Evolutionary conservation across 2,888 invertebrate species (phyloP).

Genomic region (Leucophora obtusa): DNA sequence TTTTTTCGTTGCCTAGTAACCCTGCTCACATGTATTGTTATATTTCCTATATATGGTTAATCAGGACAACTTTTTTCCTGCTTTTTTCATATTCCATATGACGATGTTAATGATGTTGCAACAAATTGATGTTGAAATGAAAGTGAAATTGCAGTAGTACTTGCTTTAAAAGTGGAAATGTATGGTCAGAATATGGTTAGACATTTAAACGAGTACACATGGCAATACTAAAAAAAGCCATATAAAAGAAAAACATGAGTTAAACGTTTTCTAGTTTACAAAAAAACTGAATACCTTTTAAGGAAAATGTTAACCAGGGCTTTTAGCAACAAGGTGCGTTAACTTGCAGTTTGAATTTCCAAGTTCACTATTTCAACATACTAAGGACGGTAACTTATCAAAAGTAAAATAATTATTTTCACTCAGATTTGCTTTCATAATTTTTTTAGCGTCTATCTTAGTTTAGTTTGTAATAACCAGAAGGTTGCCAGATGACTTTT

Average conservation of each 20-base stretch:
- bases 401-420: too few species aligned
- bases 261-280: not conserved
- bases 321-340: not conserved
- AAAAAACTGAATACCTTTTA: not conserved
- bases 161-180: conserved; percentile 38
- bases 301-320: not conserved
- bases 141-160: conserved; percentile 51
- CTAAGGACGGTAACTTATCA: too few species aligned
- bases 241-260: not conserved
- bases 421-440: too few species aligned
- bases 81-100: conserved; percentile 11
- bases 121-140: conserved; percentile 53
- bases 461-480: too few species aligned
- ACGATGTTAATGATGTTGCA: conserved; percentile 36
- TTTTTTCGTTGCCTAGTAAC: not conserved
- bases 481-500: too few species aligned
- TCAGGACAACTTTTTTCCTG: conserved; percentile 44
- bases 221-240: not conserved
- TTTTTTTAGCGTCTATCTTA: too few species aligned
- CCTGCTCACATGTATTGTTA: not conserved
- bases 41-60: conserved; percentile 45
- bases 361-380: too few species aligned
- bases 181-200: conserved; percentile 40
- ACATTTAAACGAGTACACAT: not conserved
- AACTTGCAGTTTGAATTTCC: too few species aligned